phyloP scores from a whole-genome alignment of 2,888 invertebrate species.

The Stictocephala bisonia region DNA sequence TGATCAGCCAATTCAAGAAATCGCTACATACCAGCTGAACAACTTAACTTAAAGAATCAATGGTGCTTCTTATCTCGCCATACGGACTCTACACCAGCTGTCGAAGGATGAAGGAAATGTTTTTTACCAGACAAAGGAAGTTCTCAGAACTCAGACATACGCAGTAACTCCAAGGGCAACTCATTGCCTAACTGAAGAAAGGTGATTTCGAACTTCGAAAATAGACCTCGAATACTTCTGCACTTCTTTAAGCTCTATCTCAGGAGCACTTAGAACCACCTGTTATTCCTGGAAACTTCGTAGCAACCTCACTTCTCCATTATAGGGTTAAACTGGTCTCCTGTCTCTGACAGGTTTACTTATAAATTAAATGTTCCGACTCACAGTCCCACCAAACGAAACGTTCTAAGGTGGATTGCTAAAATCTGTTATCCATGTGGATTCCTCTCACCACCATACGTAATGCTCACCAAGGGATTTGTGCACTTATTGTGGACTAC shows the following conservation, averaged over 20 bases:
- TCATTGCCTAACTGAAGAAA: neutral
- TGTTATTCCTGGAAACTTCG: neutral
- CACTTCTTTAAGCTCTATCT: neutral
- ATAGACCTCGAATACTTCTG: conserved; percentile 23
- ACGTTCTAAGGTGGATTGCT: neutral
- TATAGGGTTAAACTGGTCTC: neutral
- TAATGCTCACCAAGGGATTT: neutral
- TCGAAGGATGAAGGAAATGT: conserved; percentile 38
- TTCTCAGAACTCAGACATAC: conserved; percentile 27
- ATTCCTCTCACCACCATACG: neutral
- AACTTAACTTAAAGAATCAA: conserved; percentile 56
- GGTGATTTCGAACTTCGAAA: conserved; percentile 43
- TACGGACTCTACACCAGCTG: conserved; percentile 51
- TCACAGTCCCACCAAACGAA: neutral
- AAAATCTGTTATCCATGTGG: conserved; percentile 11
- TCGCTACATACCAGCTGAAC: conserved; percentile 35
- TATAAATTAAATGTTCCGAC: neutral
- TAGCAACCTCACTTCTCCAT: neutral
- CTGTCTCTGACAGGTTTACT: neutral
- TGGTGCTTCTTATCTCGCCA: conserved; percentile 54
- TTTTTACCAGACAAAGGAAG: conserved; percentile 46
- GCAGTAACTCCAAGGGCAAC: neutral
- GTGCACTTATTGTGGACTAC: no score
- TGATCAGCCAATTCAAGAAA: neutral
- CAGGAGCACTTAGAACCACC: neutral